Conservation (phyloP, 2,888 invertebrate species). For the Liodrosophila aerea region DNA sequence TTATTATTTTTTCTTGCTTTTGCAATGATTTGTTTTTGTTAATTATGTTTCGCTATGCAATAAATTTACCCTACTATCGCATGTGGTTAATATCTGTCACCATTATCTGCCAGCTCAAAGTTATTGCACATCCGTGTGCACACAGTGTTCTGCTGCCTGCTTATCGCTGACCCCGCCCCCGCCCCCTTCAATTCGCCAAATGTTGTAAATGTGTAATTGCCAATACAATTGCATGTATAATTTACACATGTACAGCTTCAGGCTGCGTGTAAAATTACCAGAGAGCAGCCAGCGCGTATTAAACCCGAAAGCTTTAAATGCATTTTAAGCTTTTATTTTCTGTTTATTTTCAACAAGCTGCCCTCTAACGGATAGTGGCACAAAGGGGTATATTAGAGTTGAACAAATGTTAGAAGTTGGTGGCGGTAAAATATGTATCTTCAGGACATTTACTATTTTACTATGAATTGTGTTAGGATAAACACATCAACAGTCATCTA, state of each 20-base stretch:
- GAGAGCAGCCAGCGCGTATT: slow-evolving; percentile 41
- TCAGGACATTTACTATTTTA: too few species aligned
- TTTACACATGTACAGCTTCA: slow-evolving; percentile 43
- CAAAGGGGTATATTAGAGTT: not conserved
- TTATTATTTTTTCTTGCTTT: slow-evolving; percentile 30
- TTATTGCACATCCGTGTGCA: slow-evolving; percentile 9
- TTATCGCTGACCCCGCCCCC: slow-evolving; percentile 55
- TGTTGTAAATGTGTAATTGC: slow-evolving; percentile 56
- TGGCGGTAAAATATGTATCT: too few species aligned
- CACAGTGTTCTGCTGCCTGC: slow-evolving; percentile 52
- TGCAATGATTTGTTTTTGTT: slow-evolving; percentile 52
- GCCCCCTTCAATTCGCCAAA: slow-evolving; percentile 12
- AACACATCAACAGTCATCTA: too few species aligned
- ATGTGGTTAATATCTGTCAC: slow-evolving; percentile 64
- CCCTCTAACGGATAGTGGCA: not conserved
- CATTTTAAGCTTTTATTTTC: slow-evolving; percentile 26
- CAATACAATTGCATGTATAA: slow-evolving; percentile 73
- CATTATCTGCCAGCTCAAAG: slow-evolving; percentile 41
- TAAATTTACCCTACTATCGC: slow-evolving; percentile 56
- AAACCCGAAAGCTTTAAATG: slow-evolving; percentile 58
- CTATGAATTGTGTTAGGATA: too few species aligned
- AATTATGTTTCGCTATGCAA: slow-evolving; percentile 61
- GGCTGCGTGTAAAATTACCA: slow-evolving; percentile 19
- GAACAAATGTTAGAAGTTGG: too few species aligned
- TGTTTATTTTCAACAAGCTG: slow-evolving; percentile 16